phyloP scores from a whole-genome alignment of 2,888 invertebrate genomes.

The Himalopsyche japonica region DNA sequence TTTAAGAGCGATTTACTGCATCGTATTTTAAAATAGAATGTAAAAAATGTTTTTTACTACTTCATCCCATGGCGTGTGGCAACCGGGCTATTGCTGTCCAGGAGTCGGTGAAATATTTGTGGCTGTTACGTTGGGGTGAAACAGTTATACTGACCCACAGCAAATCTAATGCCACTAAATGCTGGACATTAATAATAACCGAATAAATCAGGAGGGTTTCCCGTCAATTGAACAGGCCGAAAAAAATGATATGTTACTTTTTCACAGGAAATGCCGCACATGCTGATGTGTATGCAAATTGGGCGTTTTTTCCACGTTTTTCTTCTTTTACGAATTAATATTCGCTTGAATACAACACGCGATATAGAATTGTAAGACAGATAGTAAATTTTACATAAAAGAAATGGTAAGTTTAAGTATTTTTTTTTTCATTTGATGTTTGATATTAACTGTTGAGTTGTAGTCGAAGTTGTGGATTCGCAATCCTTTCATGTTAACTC shows the following conservation, averaged over 20 bases:
- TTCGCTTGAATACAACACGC: too few species aligned
- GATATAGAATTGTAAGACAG: too few species aligned
- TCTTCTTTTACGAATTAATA: too few species aligned
- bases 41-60: background rate
- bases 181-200: background rate
- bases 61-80: background rate
- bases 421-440: too few species aligned
- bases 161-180: background rate
- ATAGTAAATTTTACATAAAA: too few species aligned
- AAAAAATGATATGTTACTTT: background rate
- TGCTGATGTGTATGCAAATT: background rate
- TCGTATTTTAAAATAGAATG: too few species aligned
- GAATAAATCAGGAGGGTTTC: background rate
- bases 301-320: background rate
- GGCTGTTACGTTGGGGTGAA: background rate
- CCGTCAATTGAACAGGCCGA: background rate
- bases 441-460: too few species aligned
- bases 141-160: background rate
- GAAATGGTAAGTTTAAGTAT: too few species aligned
- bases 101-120: background rate
- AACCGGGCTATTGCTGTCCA: background rate
- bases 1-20: too few species aligned
- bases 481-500: too few species aligned
- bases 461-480: too few species aligned
- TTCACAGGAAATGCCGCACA: background rate